A percentile compares a stretch with the other conserved stretches of the same genome.
Evolutionary conservation across 2,888 invertebrate genomes (phyloP).

Genomic region (Mallateleia sp.): DNA sequence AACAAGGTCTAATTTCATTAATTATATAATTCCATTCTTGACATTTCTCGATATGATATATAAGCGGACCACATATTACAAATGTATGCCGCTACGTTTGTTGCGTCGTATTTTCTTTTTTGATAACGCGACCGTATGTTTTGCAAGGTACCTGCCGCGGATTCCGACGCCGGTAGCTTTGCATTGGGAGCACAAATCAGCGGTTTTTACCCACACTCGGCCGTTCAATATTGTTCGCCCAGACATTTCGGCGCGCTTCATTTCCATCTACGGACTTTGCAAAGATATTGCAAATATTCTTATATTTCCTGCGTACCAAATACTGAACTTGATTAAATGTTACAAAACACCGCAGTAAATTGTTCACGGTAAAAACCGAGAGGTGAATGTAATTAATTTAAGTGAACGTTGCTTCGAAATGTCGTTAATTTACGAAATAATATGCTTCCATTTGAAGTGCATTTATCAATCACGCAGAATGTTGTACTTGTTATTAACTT

Average conservation of each 20-base stretch:
- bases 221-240: slow-evolving; percentile 57
- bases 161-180: slow-evolving; percentile 56
- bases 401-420: not conserved
- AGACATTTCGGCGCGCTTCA: slow-evolving; percentile 62
- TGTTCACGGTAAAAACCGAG: slow-evolving; percentile 23
- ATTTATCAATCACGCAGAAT: not conserved
- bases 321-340: slow-evolving; percentile 54
- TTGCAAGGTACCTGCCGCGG: slow-evolving; percentile 47
- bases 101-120: not conserved
- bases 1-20: too few relatives aligned
- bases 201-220: slow-evolving; percentile 48
- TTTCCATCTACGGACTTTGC: slow-evolving; percentile 60
- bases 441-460: not conserved
- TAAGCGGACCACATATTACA: not conserved
- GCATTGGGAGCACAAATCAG: slow-evolving; percentile 48
- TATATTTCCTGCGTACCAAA: slow-evolving; percentile 2
- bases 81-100: not conserved
- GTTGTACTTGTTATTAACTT: not conserved
- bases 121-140: slow-evolving; percentile 29
- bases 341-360: slow-evolving; percentile 49
- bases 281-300: slow-evolving; percentile 45
- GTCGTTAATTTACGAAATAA: not conserved
- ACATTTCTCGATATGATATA: too few relatives aligned
- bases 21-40: too few relatives aligned
- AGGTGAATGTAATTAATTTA: slow-evolving; percentile 15